Evolutionary conservation across 2,113 vertebrate genomes (phyloP).

Genomic region (Micromys minutus): DNA sequence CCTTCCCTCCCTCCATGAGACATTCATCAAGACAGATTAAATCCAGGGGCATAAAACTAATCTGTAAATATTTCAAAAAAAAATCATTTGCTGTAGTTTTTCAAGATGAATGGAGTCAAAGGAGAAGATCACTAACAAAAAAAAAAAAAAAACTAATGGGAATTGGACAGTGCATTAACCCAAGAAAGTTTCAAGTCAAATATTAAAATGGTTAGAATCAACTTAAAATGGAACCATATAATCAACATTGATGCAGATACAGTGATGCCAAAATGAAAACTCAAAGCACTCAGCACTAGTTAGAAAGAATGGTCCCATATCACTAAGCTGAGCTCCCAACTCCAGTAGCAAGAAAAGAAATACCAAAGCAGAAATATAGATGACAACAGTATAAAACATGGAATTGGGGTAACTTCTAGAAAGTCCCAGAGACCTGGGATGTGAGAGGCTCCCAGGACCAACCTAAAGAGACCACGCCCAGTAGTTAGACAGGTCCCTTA

Average conservation of each 20-base stretch:
- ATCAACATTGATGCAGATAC: not conserved
- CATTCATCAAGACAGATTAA: not conserved
- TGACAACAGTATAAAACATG: conserved; percentile 10
- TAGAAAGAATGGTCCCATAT: not conserved
- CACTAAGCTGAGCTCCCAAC: not conserved
- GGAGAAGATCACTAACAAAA: conserved; percentile 12
- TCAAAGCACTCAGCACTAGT: conserved; percentile 13
- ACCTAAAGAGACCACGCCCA: too few relatives aligned
- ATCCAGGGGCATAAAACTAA: not conserved
- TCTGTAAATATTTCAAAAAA: conserved; percentile 27
- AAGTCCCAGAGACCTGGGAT: too few relatives aligned
- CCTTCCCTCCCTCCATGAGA: not conserved
- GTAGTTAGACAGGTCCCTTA: too few relatives aligned
- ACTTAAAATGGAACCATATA: conserved; percentile 45
- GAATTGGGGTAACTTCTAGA: too few relatives aligned
- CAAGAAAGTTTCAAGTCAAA: conserved; percentile 29
- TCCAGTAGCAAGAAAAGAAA: conserved; percentile 25
- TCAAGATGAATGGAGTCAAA: not conserved
- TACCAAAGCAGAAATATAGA: not conserved
- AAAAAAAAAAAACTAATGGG: conserved; percentile 15
- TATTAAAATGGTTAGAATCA: conserved; percentile 10
- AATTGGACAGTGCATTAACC: not conserved
- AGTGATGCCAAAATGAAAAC: conserved; percentile 13
- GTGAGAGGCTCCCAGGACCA: too few relatives aligned
- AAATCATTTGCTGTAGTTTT: conserved; percentile 22